Base-by-base conservation (phyloP, 2,113 vertebrate species). In the Ammodytes dubius region DNA sequence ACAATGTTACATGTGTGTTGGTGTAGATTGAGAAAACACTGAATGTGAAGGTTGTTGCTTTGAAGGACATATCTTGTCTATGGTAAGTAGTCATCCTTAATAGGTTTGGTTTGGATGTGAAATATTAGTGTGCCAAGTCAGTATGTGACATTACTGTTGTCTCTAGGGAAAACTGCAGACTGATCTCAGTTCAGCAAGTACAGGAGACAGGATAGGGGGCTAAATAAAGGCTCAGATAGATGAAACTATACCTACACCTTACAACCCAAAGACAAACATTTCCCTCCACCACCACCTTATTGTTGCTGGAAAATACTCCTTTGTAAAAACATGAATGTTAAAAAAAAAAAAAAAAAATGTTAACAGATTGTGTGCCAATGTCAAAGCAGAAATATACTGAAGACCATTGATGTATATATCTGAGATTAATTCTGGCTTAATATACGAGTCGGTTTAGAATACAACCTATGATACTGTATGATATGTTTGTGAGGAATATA, bases 51-150 rank as follows among this genome's bases (percentile, higher is more conserved):
- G 96, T 97, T 97, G 90, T 92, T 93, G 95, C 96, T 95, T 95
- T 97, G 97, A 99, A 98, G 97, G 97, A 97, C 96, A 96, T 95
- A 96, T 96, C 96, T 96, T 95, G 95, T 91, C 95, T 96, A 97
- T 95, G 95, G 96, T 96, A 97, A 96, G 96, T 96, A 96, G 95
- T 97, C 97, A 97, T 96, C 95, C 95, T 94, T 99, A 98, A 99
- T 99, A 98, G 97, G 96, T 97, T 97, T 96, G 89, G 95, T 95
- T 95, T 95, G 94, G 92, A 92, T 93, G 95, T 98, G 97, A 99
- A 98, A 98, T 97, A 98, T 98, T 95, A 95, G 95, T 93, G 96
- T 95, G 96, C 95, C 96, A 93, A 91, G 45, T 94, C 88, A 89
- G 92, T 93, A 94, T 96, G 96, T 97, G 96, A 98, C 96, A 97